These are phyloP conservation scores for Lysiphlebus fabarum DNA, from an alignment of 1,140 invertebrate genomes.

Conservation along the genomic window DNA sequence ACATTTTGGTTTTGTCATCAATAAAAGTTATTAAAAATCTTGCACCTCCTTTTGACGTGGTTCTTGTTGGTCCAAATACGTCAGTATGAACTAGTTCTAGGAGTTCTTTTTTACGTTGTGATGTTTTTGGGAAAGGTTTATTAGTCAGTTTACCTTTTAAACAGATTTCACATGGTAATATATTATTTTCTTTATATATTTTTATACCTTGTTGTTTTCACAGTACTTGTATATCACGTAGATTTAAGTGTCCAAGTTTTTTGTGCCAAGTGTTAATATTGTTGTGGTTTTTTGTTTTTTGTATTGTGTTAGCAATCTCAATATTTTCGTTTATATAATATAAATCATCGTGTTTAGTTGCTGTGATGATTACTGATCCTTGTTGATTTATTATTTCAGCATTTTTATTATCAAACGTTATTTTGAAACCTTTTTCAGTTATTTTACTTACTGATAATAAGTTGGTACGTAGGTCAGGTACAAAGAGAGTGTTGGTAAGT, in stretches of 20 bases:
- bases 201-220: slow-evolving; percentile 19
- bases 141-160: slow-evolving; percentile 30
- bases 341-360: too few species aligned
- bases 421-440: too few species aligned
- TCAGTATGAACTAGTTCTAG: slow-evolving; percentile 44
- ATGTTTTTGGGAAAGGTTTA: slow-evolving; percentile 23
- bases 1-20: slow-evolving; percentile 47
- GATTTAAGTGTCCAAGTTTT: slow-evolving; percentile 26
- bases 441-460: too few species aligned
- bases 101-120: slow-evolving; percentile 18
- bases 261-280: slow-evolving; percentile 10
- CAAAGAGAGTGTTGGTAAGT: too few species aligned
- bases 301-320: too few species aligned
- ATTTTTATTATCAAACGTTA: too few species aligned
- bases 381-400: too few species aligned
- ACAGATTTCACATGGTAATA: slow-evolving; percentile 32
- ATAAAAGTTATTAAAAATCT: slow-evolving; percentile 49
- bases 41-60: slow-evolving; percentile 37
- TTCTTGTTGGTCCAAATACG: slow-evolving; percentile 48
- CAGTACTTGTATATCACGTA: slow-evolving; percentile 20
- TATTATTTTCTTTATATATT: slow-evolving; percentile 2
- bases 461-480: too few species aligned
- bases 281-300: too few species aligned
- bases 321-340: too few species aligned
- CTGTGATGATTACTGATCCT: too few species aligned